These are phyloP conservation scores for Atherinomorus stipes DNA, from an alignment of 2,113 vertebrate genomes.

Conservation along the genomic window DNA sequence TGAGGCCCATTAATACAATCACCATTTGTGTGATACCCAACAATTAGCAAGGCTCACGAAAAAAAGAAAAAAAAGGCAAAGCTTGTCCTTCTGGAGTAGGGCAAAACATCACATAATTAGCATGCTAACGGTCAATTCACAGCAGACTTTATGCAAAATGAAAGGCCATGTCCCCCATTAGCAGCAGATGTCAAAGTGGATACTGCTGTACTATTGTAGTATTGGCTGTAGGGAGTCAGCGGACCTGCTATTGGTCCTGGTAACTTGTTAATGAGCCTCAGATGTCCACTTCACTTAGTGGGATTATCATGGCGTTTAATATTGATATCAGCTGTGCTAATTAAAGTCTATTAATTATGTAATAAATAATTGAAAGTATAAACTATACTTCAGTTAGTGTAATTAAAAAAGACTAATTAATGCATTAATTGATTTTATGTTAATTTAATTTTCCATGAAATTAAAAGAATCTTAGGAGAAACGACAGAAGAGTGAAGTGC, in stretches of 20 bases:
- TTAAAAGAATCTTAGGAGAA: conserved; percentile 74
- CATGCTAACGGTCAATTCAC: conserved; percentile 48
- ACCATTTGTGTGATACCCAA: not conserved
- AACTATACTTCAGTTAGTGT: conserved; percentile 78
- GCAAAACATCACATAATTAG: conserved; percentile 47
- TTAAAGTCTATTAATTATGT: conserved; percentile 84
- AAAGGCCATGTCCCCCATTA: conserved; percentile 36
- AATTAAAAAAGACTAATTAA: conserved; percentile 86
- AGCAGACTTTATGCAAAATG: conserved; percentile 22
- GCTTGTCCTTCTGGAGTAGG: not conserved
- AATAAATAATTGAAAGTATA: conserved; percentile 83
- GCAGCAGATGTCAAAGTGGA: conserved; percentile 41
- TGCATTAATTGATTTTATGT: conserved; percentile 87
- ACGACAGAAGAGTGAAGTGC: conserved; percentile 26
- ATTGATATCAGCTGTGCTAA: conserved; percentile 78
- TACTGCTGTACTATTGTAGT: conserved; percentile 3
- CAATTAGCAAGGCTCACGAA: not conserved
- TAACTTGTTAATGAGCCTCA: conserved; percentile 56
- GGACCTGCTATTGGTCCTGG: conserved; percentile 44
- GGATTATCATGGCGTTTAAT: conserved; percentile 69
- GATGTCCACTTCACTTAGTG: conserved; percentile 57
- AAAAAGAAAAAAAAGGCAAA: conserved; percentile 12
- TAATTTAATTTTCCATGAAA: conserved; percentile 83
- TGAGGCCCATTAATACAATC: no score
- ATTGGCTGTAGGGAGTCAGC: conserved; percentile 43